phyloP scores from a whole-genome alignment of 2,797 vertebrate species.

The Semotilus atromaculatus region DNA sequence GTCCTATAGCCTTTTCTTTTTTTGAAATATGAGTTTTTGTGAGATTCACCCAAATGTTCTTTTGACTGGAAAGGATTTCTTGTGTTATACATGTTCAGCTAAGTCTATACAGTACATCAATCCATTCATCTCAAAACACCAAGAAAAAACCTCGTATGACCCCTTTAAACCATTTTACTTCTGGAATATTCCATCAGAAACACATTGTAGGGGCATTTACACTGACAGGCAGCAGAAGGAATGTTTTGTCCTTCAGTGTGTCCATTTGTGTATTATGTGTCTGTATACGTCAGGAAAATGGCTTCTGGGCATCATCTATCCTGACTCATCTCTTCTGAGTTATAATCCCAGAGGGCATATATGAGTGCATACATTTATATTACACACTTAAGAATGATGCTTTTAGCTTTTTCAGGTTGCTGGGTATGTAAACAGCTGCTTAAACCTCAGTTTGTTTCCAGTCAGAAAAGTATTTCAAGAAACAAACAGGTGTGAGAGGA shows the following conservation, averaged over 20 bases:
- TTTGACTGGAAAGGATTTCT: neutral
- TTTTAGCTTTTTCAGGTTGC: neutral
- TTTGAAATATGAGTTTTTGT: neutral
- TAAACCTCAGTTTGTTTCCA: conserved; percentile 24
- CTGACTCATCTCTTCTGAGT: conserved; percentile 42
- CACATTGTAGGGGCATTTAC: neutral
- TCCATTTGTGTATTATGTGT: conserved; percentile 16
- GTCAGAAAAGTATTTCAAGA: neutral
- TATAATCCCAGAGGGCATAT: conserved; percentile 14
- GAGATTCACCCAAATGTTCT: neutral
- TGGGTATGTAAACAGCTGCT: conserved; percentile 22
- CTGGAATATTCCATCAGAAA: neutral
- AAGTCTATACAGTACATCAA: neutral
- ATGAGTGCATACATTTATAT: conserved; percentile 1
- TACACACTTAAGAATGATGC: conserved; percentile 22
- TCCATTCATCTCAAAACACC: neutral
- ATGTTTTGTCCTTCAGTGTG: neutral
- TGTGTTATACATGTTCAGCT: neutral
- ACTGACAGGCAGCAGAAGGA: neutral
- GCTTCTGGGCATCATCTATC: conserved; percentile 34
- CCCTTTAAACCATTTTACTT: neutral
- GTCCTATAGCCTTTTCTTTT: neutral
- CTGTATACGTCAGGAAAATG: conserved; percentile 18
- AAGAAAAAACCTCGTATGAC: neutral
- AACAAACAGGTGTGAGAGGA: neutral